Evolutionary conservation across 2,113 vertebrate species (phyloP).

Genomic region (Sardina pilchardus): DNA sequence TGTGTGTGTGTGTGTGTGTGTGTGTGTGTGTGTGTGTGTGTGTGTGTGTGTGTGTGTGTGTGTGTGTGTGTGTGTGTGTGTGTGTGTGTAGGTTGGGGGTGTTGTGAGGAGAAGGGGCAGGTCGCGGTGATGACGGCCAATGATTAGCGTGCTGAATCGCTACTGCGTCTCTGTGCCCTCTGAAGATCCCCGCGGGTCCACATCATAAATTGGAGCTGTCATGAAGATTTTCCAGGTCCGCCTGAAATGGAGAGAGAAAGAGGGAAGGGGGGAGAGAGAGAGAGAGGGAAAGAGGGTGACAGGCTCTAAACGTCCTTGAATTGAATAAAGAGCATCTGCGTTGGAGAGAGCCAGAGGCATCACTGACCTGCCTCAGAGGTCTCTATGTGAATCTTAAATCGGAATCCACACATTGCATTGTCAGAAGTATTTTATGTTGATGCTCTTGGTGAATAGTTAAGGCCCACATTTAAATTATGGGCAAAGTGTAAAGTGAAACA

Average conservation of each 20-base stretch:
- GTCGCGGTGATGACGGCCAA: background rate
- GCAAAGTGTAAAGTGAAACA: no score
- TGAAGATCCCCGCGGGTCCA: slow-evolving; percentile 28
- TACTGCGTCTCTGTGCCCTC: slow-evolving; percentile 42
- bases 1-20: no score
- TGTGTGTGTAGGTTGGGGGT: background rate
- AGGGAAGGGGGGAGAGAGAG: background rate
- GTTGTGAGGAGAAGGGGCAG: background rate
- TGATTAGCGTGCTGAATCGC: slow-evolving; percentile 41
- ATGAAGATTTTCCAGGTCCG: slow-evolving; percentile 54
- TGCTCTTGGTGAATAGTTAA: background rate
- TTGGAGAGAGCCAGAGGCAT: background rate
- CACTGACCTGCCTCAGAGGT: background rate
- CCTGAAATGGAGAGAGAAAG: slow-evolving; percentile 40
- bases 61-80: no score
- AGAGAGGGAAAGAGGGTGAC: slow-evolving; percentile 12
- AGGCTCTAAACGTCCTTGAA: slow-evolving; percentile 46
- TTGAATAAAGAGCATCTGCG: slow-evolving; percentile 23
- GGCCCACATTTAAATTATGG: no score
- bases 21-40: no score
- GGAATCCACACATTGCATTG: background rate
- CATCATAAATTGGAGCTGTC: slow-evolving; percentile 57
- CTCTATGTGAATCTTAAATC: background rate
- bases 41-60: no score
- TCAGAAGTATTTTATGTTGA: background rate